Conservation (phyloP, 2,888 invertebrate genomes). For the Phymatocera aterrima region DNA sequence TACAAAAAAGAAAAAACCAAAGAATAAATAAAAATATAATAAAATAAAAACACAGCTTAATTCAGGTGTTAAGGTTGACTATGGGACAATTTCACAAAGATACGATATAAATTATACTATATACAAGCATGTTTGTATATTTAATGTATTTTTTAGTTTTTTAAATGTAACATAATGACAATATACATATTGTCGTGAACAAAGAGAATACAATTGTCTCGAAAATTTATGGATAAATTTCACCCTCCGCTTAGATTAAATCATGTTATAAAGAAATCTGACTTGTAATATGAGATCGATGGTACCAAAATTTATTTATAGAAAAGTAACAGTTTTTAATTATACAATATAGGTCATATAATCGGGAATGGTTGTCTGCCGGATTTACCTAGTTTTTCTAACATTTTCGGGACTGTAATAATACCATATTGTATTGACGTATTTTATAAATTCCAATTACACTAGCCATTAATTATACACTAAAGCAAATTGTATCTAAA, state of each 20-base stretch:
- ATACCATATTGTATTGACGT: conserved; percentile 28
- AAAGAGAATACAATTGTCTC: not conserved
- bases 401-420: not conserved
- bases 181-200: not conserved
- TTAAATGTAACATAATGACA: not conserved
- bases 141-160: conserved; percentile 18
- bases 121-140: conserved; percentile 32
- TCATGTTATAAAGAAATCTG: not conserved
- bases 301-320: not conserved
- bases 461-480: conserved; percentile 39
- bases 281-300: not conserved
- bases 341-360: not conserved
- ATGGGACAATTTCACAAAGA: conserved; percentile 33
- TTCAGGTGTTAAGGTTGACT: conserved; percentile 1
- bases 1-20: not conserved
- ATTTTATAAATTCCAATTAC: conserved; percentile 42
- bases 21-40: too few species aligned
- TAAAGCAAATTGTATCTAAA: conserved; percentile 28
- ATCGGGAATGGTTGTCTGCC: not conserved
- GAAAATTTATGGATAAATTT: not conserved
- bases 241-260: not conserved
- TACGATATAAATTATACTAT: conserved; percentile 3
- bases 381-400: conserved; percentile 3
- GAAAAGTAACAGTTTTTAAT: not conserved
- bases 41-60: not conserved